Evolutionary conservation across 1,140 invertebrate species (phyloP).

Genomic region (Triops cancriformis): DNA sequence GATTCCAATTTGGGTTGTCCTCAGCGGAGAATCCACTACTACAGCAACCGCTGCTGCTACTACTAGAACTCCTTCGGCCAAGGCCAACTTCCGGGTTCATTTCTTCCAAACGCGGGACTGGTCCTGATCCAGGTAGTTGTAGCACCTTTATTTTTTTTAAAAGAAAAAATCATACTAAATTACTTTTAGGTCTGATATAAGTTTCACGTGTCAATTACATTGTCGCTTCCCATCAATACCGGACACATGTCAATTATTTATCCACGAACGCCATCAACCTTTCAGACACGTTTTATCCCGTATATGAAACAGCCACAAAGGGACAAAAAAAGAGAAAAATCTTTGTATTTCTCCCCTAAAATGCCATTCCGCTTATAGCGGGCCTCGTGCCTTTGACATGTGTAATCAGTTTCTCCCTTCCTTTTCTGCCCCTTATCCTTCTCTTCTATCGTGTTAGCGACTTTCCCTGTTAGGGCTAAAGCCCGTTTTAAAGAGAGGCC

Average conservation of each 20-base stretch:
- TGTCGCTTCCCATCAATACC: background rate
- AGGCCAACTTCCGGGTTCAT: conserved; percentile 7
- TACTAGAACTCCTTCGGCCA: background rate
- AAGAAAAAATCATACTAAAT: background rate
- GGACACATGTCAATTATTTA: background rate
- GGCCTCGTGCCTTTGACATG: background rate
- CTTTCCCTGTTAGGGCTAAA: background rate
- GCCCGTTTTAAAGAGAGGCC: background rate
- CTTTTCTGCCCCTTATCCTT: background rate
- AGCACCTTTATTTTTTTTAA: background rate
- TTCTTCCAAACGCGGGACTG: background rate
- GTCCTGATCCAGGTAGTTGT: background rate
- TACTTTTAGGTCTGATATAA: background rate
- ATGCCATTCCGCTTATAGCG: background rate
- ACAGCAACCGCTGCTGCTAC: too few species aligned
- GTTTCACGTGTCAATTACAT: background rate
- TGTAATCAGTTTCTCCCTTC: background rate
- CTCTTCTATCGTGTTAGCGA: background rate
- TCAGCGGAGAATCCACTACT: too few species aligned
- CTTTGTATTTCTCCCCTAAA: background rate
- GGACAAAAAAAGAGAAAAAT: too few species aligned
- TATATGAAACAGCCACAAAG: background rate
- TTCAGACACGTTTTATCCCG: background rate
- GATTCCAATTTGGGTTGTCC: too few species aligned
- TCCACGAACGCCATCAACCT: too few species aligned